phyloP scores from a whole-genome alignment of 2,797 vertebrate genomes.

The Gallinago nigripennis region DNA sequence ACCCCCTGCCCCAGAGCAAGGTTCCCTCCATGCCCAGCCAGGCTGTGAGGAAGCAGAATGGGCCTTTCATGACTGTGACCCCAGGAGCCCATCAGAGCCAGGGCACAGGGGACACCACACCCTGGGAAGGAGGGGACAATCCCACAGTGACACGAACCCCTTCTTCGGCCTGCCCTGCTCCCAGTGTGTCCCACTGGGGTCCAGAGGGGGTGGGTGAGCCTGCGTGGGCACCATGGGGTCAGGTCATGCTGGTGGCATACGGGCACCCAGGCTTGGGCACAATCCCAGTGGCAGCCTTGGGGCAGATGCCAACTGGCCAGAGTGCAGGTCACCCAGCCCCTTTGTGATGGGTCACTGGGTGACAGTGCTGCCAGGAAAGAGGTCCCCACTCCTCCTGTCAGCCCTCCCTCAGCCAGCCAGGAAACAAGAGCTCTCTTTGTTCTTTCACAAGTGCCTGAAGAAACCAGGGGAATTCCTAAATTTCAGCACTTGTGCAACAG shows the following conservation, averaged over 20 bases:
- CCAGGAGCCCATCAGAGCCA: background rate
- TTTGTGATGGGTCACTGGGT: background rate
- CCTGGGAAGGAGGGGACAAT: background rate
- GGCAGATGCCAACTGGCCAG: background rate
- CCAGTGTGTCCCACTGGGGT: accelerated
- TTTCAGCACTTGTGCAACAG: background rate
- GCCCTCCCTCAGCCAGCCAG: background rate
- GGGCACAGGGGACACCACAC: background rate
- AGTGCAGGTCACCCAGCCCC: background rate
- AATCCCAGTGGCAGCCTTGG: accelerated
- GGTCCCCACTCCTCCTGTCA: background rate
- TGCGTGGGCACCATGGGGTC: accelerated
- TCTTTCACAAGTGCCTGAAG: background rate
- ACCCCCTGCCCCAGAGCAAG: accelerated
- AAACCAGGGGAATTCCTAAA: background rate
- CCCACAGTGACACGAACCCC: background rate
- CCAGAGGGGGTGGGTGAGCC: accelerated
- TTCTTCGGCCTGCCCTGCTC: background rate
- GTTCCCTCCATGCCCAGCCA: no score
- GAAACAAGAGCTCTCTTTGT: background rate
- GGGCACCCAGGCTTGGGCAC: accelerated
- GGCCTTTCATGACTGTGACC: background rate
- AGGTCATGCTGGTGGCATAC: accelerated
- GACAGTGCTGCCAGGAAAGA: background rate
- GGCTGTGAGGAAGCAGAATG: background rate